Conservation (phyloP, 2,113 vertebrate species). For the Pterocles burchelli region DNA sequence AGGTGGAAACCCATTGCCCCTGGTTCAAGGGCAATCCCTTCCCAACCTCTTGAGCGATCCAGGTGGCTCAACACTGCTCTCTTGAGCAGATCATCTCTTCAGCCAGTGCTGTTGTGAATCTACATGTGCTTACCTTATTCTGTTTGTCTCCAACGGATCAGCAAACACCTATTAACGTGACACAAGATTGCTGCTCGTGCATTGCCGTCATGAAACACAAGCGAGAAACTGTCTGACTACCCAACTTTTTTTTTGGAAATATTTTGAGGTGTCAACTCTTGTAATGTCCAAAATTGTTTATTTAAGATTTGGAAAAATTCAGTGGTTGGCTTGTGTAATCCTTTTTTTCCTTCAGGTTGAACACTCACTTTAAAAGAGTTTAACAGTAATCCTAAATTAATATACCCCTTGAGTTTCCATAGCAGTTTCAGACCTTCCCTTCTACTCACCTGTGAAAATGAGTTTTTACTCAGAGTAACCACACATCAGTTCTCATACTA, state of each 20-base stretch:
- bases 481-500: not conserved
- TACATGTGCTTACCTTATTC: not conserved
- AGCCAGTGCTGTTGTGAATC: not conserved
- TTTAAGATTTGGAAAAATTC: not conserved
- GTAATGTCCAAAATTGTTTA: not conserved
- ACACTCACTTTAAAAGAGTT: not conserved
- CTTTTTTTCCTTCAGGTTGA: not conserved
- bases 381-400: not conserved
- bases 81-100: not conserved
- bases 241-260: not conserved
- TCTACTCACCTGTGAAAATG: not conserved
- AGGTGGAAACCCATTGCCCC: fast-evolving
- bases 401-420: not conserved
- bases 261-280: not conserved
- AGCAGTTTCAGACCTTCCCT: not conserved
- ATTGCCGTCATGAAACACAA: not conserved
- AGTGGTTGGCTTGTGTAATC: not conserved
- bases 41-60: not conserved
- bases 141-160: fast-evolving
- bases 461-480: not conserved
- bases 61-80: not conserved
- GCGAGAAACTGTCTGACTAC: not conserved
- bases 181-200: not conserved
- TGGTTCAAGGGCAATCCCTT: not conserved
- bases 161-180: not conserved